Evolutionary conservation across 2,888 invertebrate genomes (phyloP).

Genomic region (Stramonita haemastoma): DNA sequence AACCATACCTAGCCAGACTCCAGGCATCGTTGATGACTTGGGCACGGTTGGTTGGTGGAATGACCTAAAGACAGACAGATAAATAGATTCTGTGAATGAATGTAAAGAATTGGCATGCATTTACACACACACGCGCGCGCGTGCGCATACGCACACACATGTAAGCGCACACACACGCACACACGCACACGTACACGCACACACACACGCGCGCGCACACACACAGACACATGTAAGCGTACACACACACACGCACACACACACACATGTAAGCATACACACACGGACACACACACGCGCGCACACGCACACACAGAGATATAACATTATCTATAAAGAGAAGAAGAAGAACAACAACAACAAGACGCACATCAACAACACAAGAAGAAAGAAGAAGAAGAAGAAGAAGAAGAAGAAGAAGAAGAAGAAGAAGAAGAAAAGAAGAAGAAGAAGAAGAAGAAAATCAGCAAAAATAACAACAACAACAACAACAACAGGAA

Average conservation of each 20-base stretch:
- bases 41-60: neutral
- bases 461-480: neutral
- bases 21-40: constrained; percentile 15
- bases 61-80: constrained; percentile 22
- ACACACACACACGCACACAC: constrained; percentile 16
- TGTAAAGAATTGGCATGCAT: too few relatives aligned
- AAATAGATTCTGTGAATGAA: too few relatives aligned
- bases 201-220: too few relatives aligned
- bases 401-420: neutral
- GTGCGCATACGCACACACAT: too few relatives aligned
- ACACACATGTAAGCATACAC: neutral
- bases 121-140: too few relatives aligned
- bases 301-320: neutral
- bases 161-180: neutral
- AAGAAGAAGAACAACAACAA: neutral
- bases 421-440: neutral
- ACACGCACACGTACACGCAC: neutral
- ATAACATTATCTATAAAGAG: neutral
- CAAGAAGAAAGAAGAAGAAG: neutral
- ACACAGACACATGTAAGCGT: neutral
- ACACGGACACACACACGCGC: too few relatives aligned
- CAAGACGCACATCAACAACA: neutral
- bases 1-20: neutral
- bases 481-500: too few relatives aligned
- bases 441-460: neutral